Evolutionary conservation across 2,113 vertebrate genomes (phyloP), one percentile per base, ranked within the genome.

Genomic region (Carlito syrichta): DNA sequence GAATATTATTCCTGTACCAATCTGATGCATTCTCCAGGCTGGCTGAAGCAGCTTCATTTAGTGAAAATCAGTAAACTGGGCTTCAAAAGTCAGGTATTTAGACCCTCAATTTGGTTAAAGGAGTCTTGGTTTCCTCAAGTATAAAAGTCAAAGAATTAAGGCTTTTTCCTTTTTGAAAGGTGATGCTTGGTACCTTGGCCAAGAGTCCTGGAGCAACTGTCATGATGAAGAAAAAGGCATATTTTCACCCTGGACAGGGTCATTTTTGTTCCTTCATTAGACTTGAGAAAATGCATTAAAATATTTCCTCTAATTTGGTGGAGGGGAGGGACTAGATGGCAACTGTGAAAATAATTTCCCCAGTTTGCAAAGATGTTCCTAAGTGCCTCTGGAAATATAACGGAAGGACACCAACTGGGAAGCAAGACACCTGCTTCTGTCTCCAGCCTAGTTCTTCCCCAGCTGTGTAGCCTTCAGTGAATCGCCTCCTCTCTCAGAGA

Each of bases 211-310:
- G 13, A 63, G 56, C 56, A 63, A 43, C 35, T n/a, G 30, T 19
- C n/a, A 56, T 25, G 48, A 48, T 25, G n/a, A 25, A 43, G 38
- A 50, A 77, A 63, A 43, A 77, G 23, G 19, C 5, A 11, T 74
- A 27, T 17, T 5, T 6, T 40, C 9, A 1, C 32, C 27, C 19
- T 43, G 19, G 45, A 54, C 1, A 2, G 2, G 25, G n/a, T 63
- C 35, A 63, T 76, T 85, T 76, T 85, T 78, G 63, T 43, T 76
- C 81, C 40, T 63, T 77, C 45, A 76, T n/a, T 92, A n/a, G 20
- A 10, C 66, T 85, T 76, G n/a, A 76, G 56, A 76, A 85, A 92
- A 85, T 85, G 27, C n/a, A 54, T 66, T 63, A 85, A 35, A 25
- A 30, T 78, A 8, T 11, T 20, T 10, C 54, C 54, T 20, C 30